Evolutionary conservation across 2,797 vertebrate genomes (phyloP).

Genomic region (Fringilla coelebs): DNA sequence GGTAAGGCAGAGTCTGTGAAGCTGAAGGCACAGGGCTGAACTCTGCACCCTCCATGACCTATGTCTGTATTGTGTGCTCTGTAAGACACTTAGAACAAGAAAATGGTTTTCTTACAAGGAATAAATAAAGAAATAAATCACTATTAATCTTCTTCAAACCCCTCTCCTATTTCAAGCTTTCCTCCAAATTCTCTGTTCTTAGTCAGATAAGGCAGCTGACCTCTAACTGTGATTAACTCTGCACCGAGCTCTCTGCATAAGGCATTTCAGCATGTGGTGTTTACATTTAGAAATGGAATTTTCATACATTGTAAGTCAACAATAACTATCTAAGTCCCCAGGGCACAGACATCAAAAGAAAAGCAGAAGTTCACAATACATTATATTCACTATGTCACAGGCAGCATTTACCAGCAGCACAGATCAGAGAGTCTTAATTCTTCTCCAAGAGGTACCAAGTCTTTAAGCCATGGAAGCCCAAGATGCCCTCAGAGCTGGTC

Average conservation of each 20-base stretch:
- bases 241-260: not conserved
- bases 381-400: not conserved
- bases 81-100: not conserved
- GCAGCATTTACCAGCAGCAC: not conserved
- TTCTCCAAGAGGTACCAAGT: not conserved
- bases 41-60: not conserved
- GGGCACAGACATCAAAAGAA: not conserved
- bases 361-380: not conserved
- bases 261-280: not conserved
- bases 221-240: not conserved
- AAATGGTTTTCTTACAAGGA: not conserved
- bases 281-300: not conserved
- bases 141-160: not conserved
- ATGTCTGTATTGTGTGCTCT: rapidly evolving
- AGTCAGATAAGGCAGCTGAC: not conserved
- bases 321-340: not conserved
- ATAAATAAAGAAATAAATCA: not conserved
- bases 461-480: not conserved
- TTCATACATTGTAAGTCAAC: not conserved
- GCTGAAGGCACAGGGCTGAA: not conserved
- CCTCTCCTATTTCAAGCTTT: not conserved
- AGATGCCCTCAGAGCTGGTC: not conserved
- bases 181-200: not conserved
- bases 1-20: not conserved
- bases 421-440: not conserved